Base-by-base conservation (phyloP, 2,113 vertebrate genomes). In the Felis chaus region DNA sequence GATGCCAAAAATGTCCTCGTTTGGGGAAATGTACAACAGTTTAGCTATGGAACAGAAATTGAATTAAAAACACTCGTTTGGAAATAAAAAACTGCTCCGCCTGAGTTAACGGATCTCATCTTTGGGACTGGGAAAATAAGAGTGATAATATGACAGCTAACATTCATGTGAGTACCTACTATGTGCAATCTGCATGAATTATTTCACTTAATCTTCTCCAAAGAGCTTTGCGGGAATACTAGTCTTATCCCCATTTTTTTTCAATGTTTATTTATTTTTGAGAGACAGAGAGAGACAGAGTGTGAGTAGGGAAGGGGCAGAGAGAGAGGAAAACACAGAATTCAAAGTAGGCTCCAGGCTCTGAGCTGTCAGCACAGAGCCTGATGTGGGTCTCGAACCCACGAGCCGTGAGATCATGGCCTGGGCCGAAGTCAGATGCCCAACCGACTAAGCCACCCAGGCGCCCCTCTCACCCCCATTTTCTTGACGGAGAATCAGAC, bases 1-100 rank as follows among this genome's bases (percentile, higher is more conserved):
- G 57, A 78, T 31, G 41, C 33, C 97, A 94, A 86, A 65, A 29
- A 74, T 73, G 31, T 81, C 83, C 89, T 91, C 53, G 66, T 66
- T 95, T 87, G 68, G 53, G 53, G 66, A 91, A 96, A 89, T 5
- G 57, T 33, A 27, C 7, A 92, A 66, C 27, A 87, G 76, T 57
- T 41, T 48, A 73, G 7, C 76, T 8, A 78, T 3, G 12, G 19
- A 76, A 48, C 4, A 41, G 85, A 83, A 65, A 15, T 1, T 88
- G 23, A 45, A 61, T 80, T n/a, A 79, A 94, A 76, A 83, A 45
- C 14, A 55, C 7, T 80, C 29, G 61, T 45, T 63, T 73, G 13
- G 53, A 91, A 91, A 93, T 45, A 91, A 91, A 85, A 92, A 18
- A 39, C 10, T 91, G 27, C 23, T 63, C 41, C 69, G 29, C 29